Base-by-base conservation (phyloP, 2,113 vertebrate genomes). In the Cervus canadensis region DNA sequence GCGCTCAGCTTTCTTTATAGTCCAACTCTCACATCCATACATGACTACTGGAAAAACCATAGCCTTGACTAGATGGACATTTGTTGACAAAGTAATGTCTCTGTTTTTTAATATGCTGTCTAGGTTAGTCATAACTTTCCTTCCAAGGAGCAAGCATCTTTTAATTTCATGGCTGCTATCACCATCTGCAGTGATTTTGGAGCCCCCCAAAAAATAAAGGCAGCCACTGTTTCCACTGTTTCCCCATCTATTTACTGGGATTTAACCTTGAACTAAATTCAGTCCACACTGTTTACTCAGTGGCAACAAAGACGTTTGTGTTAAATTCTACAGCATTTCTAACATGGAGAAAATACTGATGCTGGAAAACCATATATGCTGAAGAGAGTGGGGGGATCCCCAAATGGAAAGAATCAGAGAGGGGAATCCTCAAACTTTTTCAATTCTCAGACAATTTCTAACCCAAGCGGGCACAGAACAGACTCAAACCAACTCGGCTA, bases 191-290 rank as follows among this genome's bases (percentile, higher is more conserved):
- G n/a, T 71, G 67, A 71, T 71, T 71, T 71, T 36, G 67, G 67
- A 71, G 19, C 19, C 19, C 48, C 48, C 48, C 13, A 2, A 50
- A 13, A 67, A 23, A 71, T 71, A 71, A 71, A 40, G 19, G 12
- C 67, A 71, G n/a, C 67, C 67, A 71, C 67, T 23, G 17, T 67
- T n/a, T n/a, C 62, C 62, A n/a, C 64, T 36, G 64, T 36, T 71
- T 71, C 19, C n/a, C 67, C 67, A 23, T 71, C 67, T 71, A 40
- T 40, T 36, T 71, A 19, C 36, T 57, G n/a, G 15, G 4, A 56
- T 90, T 93, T 48, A 57, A 33, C 5, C 11, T 87, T 56, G 14
- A 79, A 67, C 59, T 33, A 95, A 67, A 87, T 84, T 92, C 21
- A 50, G 6, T 30, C 10, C n/a, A 84, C n/a, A 45, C 36, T 54